Base-by-base conservation (phyloP, 2,113 vertebrate species). In the Triplophysa tibetana region DNA sequence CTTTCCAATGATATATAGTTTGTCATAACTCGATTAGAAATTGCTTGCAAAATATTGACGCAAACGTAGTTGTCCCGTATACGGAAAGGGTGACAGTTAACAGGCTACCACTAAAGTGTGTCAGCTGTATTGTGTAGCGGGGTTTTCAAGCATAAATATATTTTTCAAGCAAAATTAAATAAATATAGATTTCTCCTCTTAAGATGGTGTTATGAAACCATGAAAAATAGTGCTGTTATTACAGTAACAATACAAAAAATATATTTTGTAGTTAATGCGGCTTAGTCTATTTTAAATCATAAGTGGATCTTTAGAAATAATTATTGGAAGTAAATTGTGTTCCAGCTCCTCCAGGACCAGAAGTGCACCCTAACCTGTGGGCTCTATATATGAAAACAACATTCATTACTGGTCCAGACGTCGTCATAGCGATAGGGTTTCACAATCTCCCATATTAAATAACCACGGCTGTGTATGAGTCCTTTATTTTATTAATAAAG, bases 301-400 rank as follows among this genome's bases (percentile, higher is more conserved):
- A 76, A 65, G 61, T 65, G 13, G 12, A 21, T 10, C 7, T 77
- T 65, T 21, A 33, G 14, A 38, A 52, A 1, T 13, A 52, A 66
- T 24, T 33, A 52, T 52, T 52, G 19, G 24, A 77, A 62, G 48
- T 52, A 77, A 52, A 65, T 77, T 65, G 45, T 64, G 74, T 54
- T 77, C 26, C 24, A 65, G 43, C 45, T 54, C 17, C 26, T 77
- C 45, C 38, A 54, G 26, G 11, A n/a, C 41, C 60, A 23, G 68
- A 81, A 56, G 21, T 69, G 58, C 54, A 21, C 4, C 38, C 43
- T 78, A 33, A 74, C 68, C 78, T 66, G 54, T 29, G 52, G 74
- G 45, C 13, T 26, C n/a, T 14, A 23, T 82, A 72, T 79, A 82
- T 85, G 65, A 68, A 76, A 72, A 58, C 5, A 5, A n/a, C 33